These are phyloP conservation scores for Protophormia terraenovae DNA, from an alignment of 2,888 invertebrate species.

Conservation along the genomic window DNA sequence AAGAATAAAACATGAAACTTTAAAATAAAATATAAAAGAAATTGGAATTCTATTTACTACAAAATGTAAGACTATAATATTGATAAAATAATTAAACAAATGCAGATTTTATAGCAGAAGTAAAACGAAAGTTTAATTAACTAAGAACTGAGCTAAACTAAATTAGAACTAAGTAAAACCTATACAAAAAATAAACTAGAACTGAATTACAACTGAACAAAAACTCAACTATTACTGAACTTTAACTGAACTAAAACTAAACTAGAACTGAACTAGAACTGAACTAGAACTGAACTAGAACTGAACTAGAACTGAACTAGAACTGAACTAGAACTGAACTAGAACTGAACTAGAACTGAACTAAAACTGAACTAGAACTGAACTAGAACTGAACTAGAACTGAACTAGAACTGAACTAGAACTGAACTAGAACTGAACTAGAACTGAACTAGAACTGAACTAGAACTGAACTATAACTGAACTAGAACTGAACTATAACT, in stretches of 20 bases:
- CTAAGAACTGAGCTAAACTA: no score
- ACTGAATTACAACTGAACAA: neutral
- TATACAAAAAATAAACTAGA: no score
- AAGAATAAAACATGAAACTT: neutral
- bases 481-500: no score
- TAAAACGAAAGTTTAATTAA: neutral
- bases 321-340: neutral
- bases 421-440: neutral
- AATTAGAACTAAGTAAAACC: no score
- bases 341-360: neutral
- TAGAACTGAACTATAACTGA: neutral
- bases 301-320: neutral
- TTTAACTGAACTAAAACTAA: neutral
- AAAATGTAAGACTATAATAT: no score
- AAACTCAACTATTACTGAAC: neutral
- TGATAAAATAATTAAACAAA: no score
- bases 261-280: neutral
- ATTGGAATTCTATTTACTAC: no score
- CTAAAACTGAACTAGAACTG: neutral
- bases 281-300: neutral
- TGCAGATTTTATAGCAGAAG: no score
- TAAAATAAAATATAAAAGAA: no score
- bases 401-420: neutral
- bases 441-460: neutral
- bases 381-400: neutral